phyloP scores from a whole-genome alignment of 1,140 invertebrate species.

The Drosophila parvula region DNA sequence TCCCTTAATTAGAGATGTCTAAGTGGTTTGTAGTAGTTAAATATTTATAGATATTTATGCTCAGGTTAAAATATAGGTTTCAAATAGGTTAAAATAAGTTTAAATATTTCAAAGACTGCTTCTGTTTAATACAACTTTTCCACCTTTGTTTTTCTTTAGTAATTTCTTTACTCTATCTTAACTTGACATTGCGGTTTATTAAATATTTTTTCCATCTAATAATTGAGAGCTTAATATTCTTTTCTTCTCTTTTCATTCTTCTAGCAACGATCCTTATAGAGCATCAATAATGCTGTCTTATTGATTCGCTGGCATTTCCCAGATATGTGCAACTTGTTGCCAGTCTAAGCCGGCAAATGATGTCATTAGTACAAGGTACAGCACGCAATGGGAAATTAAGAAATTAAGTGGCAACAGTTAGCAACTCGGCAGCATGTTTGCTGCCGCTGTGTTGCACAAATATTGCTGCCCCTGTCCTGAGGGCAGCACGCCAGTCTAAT shows the following conservation, averaged over 20 bases:
- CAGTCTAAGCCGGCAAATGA: conserved; percentile 59
- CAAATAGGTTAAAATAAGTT: too few species aligned
- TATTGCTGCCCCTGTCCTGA: conserved; percentile 33
- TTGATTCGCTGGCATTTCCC: conserved; percentile 18
- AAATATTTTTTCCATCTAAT: background rate
- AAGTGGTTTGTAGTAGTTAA: too few species aligned
- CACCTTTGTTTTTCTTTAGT: background rate
- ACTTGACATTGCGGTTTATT: background rate
- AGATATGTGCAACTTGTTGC: conserved; percentile 18
- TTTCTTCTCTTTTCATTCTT: background rate
- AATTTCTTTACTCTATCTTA: background rate
- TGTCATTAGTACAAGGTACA: conserved; percentile 64
- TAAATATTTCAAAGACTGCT: background rate
- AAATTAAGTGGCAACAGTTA: conserved; percentile 78
- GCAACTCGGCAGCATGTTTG: conserved; percentile 71
- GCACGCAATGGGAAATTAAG: conserved; percentile 71
- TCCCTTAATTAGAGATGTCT: too few species aligned
- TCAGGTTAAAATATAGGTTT: too few species aligned
- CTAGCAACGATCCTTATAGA: conserved; percentile 20
- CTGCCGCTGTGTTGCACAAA: conserved; percentile 23
- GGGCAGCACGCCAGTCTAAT: conserved; percentile 72
- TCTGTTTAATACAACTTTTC: background rate
- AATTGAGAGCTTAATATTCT: too few species aligned
- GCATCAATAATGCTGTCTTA: conserved; percentile 20
- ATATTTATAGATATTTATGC: too few species aligned